A percentile compares a stretch with the other conserved stretches of the same genome.
Evolutionary conservation across 2,113 vertebrate species (phyloP).

Genomic region (Pungitius pungitius): DNA sequence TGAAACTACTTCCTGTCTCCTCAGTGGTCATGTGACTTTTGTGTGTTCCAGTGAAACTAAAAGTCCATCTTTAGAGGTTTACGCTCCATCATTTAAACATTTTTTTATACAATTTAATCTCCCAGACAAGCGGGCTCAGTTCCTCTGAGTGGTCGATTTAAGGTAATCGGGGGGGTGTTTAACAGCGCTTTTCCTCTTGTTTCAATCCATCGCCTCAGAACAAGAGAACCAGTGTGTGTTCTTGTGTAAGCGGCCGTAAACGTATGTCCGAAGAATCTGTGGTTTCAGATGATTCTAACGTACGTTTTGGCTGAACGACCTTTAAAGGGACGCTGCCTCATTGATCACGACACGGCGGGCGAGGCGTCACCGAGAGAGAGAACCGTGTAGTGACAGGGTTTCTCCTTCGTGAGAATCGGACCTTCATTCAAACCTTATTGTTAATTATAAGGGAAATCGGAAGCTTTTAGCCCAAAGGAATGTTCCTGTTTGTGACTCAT

Average conservation of each 20-base stretch:
- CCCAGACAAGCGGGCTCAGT: not conserved
- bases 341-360: too few species aligned
- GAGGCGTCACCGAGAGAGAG: too few species aligned
- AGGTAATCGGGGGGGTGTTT: too few species aligned
- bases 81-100: not conserved
- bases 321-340: too few species aligned
- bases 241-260: not conserved
- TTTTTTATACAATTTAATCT: too few species aligned
- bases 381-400: too few species aligned
- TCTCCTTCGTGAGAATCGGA: too few species aligned
- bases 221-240: conserved; percentile 7
- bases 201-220: not conserved
- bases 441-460: too few species aligned
- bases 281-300: not conserved
- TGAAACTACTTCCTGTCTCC: not conserved
- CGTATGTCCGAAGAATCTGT: not conserved
- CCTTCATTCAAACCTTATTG: too few species aligned
- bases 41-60: not conserved
- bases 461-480: too few species aligned
- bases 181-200: not conserved
- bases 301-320: not conserved
- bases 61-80: not conserved
- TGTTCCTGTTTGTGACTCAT: too few species aligned
- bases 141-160: not conserved
- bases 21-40: not conserved